These are phyloP conservation scores for Neotoma lepida DNA, from an alignment of 2,113 vertebrate species.

Conservation along the genomic window DNA sequence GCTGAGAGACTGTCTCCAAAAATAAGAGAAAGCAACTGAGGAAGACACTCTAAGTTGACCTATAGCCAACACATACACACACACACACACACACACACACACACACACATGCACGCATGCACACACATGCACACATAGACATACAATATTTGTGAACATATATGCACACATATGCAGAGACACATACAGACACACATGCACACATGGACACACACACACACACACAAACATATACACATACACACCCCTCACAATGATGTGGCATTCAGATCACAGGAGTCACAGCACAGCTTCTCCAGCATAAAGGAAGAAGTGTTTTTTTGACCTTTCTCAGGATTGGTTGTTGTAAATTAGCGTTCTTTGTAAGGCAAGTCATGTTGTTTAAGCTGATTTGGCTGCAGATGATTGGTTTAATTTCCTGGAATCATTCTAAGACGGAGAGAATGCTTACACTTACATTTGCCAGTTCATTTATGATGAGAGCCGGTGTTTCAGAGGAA, in stretches of 20 bases:
- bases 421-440: constrained; percentile 2
- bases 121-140: background rate
- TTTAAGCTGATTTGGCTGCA: constrained; percentile 39
- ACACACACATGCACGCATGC: background rate
- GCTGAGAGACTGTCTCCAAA: background rate
- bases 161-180: background rate
- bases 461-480: constrained; percentile 14
- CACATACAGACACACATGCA: background rate
- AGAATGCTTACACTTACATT: constrained; percentile 1
- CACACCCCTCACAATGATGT: background rate
- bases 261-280: background rate
- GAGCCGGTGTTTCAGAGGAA: background rate
- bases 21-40: background rate
- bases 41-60: background rate
- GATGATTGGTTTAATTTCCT: constrained; percentile 44
- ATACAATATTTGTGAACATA: background rate
- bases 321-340: constrained; percentile 33
- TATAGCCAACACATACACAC: background rate
- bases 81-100: background rate
- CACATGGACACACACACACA: background rate
- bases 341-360: constrained; percentile 30
- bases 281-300: background rate
- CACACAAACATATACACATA: background rate
- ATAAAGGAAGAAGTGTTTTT: background rate
- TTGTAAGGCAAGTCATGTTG: background rate